Evolutionary conservation across 2,888 invertebrate genomes (phyloP).

Genomic region (Nomada ruficornis): DNA sequence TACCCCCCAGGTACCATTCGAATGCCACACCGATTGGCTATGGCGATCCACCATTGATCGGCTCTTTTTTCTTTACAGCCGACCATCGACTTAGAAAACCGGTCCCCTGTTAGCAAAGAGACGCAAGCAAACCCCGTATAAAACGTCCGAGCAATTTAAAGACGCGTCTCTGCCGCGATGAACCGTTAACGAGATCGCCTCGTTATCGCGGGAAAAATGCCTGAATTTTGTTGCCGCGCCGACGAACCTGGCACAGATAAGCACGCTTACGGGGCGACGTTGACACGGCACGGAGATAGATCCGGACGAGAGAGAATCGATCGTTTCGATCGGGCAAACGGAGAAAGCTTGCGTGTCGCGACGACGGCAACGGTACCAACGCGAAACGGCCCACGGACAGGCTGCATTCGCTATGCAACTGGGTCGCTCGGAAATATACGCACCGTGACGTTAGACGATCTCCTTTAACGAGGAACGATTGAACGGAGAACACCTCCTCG

Average conservation of each 20-base stretch:
- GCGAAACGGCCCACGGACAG: conserved; percentile 34
- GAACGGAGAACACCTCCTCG: conserved; percentile 26
- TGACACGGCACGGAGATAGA: too few species aligned
- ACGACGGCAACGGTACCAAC: conserved; percentile 57
- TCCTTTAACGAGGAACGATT: conserved; percentile 48
- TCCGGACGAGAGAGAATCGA: neutral
- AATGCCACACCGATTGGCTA: too few species aligned
- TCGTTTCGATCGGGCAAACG: conserved; percentile 6
- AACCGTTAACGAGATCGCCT: conserved; percentile 40
- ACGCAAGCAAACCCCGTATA: conserved; percentile 21
- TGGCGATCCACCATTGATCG: conserved; percentile 22
- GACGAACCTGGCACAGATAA: neutral
- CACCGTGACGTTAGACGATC: conserved; percentile 47
- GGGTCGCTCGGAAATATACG: conserved; percentile 63
- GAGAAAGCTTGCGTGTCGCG: conserved; percentile 53
- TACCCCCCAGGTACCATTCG: too few species aligned
- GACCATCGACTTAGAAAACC: conserved; percentile 31
- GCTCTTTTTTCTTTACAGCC: conserved; percentile 1
- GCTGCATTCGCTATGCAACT: conserved; percentile 65
- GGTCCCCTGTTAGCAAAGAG: conserved; percentile 34
- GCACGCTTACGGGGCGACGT: neutral
- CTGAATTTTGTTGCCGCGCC: conserved; percentile 10
- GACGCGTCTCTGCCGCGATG: neutral
- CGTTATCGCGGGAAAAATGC: conserved; percentile 20
- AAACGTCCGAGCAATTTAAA: neutral